Evolutionary conservation across 2,113 vertebrate species (phyloP).

Genomic region (Okapia johnstoni): DNA sequence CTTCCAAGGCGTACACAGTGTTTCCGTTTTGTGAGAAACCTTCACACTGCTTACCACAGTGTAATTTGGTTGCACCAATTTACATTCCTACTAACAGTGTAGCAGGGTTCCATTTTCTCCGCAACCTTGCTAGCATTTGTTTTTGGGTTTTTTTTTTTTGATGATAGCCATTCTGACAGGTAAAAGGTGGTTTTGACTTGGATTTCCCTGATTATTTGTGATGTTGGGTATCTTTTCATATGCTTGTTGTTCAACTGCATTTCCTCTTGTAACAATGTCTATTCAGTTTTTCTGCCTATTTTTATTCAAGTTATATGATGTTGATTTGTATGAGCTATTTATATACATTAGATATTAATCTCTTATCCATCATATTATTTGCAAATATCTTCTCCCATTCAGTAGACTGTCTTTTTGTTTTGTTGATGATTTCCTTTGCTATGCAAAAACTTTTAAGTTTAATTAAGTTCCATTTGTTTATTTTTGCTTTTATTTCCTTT

Average conservation of each 20-base stretch:
- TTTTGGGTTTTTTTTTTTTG: neutral
- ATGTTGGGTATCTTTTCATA: neutral
- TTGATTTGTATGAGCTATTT: neutral
- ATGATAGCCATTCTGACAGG: neutral
- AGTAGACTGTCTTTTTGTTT: neutral
- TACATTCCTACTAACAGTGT: neutral
- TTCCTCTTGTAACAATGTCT: neutral
- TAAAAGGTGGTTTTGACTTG: neutral
- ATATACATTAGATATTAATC: neutral
- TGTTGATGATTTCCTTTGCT: neutral
- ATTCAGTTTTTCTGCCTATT: neutral
- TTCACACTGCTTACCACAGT: neutral
- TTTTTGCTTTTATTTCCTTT: neutral
- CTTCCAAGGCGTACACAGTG: neutral
- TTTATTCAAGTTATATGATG: neutral
- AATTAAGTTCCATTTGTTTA: neutral
- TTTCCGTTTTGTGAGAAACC: too few relatives aligned
- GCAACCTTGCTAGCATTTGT: neutral
- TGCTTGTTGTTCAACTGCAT: neutral
- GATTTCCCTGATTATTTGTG: neutral
- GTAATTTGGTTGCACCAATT: neutral
- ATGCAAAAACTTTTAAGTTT: neutral
- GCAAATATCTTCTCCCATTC: neutral
- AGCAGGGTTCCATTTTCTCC: neutral
- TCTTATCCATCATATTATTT: neutral